Evolutionary conservation across 2,888 invertebrate species (phyloP), one percentile per base, ranked within the genome.

Genomic region (Petrolisthes manimaculis): DNA sequence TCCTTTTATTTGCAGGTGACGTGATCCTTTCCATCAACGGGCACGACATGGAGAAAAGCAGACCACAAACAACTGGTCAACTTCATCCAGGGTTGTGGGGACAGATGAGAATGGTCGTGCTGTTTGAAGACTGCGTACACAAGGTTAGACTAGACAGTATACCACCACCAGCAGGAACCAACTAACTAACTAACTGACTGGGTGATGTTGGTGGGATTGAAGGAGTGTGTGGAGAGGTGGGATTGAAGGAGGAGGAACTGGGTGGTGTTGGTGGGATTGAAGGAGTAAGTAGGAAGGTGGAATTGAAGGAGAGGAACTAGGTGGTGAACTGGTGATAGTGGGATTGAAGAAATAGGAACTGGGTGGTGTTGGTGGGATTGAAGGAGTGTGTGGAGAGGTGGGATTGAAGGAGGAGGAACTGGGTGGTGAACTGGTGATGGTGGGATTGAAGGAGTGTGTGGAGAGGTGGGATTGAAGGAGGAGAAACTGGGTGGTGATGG

Each of bases 21-120:
- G 98, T 99, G 75, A 98, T 99, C 92, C 94, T 99, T 71, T 97
- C 98, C 78, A 98, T 99, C 92, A 98, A 99, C 93, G 98, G 98
- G n/a, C 95, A 95, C 78, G 97, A 97, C 92, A 97, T 99, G 95
- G 98, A 98, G 93, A 96, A 96, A 96, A 92, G 96, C 97, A n/a
- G 97, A 98, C 92, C 99, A 99, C 93, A 96, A 97, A 92, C 96
- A 97, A 83, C 95, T 99, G 91, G 98, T 99, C n/a, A 95, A 95
- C 92, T 97, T 97, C 92, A 98, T 99, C 91, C 97, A 97, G 93
- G 95, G 95, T 92, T 97, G 97, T 94, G 97, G 97, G 92, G 94
- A 96, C 51, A 95, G 97, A 97, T 99, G 96, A 95, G 98, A 85
- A 97, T 98, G 96, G 98, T 98, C 54, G 98, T 99, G 18, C 95